Evolutionary conservation across 2,113 vertebrate genomes (phyloP).

Genomic region (Microcebus griseorufus): DNA sequence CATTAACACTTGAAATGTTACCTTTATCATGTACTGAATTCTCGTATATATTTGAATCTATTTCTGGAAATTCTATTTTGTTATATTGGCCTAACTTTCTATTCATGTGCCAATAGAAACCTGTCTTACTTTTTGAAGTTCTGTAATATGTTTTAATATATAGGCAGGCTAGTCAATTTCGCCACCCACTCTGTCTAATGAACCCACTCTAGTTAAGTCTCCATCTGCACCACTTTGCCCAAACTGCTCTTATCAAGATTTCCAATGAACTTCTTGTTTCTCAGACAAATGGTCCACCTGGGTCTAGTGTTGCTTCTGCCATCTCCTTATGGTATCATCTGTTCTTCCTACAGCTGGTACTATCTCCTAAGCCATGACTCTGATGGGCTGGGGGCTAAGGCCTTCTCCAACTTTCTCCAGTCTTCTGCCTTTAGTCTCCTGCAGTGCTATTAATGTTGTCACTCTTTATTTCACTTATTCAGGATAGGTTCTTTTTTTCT

Average conservation of each 20-base stretch:
- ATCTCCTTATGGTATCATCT: not conserved
- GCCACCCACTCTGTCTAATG: not conserved
- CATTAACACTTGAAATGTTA: constrained; percentile 71
- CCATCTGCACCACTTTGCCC: not conserved
- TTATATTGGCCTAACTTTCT: constrained; percentile 34
- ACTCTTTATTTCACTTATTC: not conserved
- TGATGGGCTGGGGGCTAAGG: not conserved
- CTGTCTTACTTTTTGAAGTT: constrained; percentile 32
- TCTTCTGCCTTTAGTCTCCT: not conserved
- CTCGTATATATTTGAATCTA: constrained; percentile 58
- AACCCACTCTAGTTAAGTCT: not conserved
- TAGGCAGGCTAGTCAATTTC: not conserved
- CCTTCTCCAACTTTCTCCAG: not conserved
- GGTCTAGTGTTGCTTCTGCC: not conserved
- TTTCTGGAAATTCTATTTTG: constrained; percentile 67
- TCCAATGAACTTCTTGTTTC: not conserved
- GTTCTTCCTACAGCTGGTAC: not conserved
- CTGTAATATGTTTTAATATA: not conserved
- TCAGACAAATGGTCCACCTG: not conserved
- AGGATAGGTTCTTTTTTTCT: not conserved
- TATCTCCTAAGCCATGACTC: not conserved
- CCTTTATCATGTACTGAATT: constrained; percentile 67
- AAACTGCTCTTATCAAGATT: not conserved
- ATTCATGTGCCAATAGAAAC: constrained; percentile 41
- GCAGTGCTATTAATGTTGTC: not conserved